These are phyloP conservation scores for Muscicapa striata DNA, from an alignment of 2,797 vertebrate species.

Conservation along the genomic window DNA sequence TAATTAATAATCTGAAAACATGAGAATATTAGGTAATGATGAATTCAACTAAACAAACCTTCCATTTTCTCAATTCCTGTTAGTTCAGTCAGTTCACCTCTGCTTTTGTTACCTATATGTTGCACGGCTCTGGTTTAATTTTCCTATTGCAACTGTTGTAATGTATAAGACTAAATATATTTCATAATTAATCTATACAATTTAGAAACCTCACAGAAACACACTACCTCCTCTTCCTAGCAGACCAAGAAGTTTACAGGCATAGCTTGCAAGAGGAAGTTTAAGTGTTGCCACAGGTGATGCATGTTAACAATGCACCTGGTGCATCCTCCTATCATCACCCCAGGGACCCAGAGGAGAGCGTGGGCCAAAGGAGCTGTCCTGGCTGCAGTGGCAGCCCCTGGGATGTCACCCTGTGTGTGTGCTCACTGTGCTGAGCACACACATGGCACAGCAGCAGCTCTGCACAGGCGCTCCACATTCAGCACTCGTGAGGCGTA, in stretches of 20 bases:
- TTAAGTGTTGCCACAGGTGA: neutral
- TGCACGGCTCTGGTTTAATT: neutral
- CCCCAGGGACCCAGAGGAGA: neutral
- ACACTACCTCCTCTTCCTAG: neutral
- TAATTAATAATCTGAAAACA: neutral
- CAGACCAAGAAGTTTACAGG: neutral
- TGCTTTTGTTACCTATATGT: neutral
- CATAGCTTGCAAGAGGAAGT: neutral
- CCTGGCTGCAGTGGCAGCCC: neutral
- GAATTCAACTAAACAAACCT: slow-evolving; percentile 14
- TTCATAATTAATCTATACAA: neutral
- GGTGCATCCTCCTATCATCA: neutral
- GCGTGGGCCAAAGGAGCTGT: rapidly evolving
- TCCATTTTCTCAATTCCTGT: neutral
- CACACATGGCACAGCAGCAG: rapidly evolving
- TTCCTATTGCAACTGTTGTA: neutral
- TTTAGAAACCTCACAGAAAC: neutral
- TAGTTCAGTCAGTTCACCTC: neutral
- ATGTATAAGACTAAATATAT: neutral
- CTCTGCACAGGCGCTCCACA: neutral
- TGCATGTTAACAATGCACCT: neutral
- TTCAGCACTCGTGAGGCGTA: neutral
- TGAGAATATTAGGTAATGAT: neutral
- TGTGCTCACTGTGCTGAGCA: neutral
- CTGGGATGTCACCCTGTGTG: rapidly evolving